Base-by-base conservation (phyloP, 2,113 vertebrate genomes). In the Heterotis niloticus region DNA sequence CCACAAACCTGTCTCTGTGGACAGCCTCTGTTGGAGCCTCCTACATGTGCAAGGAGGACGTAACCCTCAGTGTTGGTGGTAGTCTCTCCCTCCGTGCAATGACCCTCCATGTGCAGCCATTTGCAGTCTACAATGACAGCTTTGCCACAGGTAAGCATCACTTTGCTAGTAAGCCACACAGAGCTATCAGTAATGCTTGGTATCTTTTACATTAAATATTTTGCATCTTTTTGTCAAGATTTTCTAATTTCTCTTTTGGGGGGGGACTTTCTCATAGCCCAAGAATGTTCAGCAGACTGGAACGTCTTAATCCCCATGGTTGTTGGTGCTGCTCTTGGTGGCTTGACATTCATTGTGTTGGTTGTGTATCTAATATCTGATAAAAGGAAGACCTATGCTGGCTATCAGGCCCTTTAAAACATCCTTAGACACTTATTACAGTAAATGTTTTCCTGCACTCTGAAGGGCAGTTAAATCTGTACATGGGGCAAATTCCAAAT, bases 261-360 rank as follows among this genome's bases (percentile, higher is more conserved):
- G 9, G 28, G 64, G 10, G 10, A 20, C 11, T 29, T 11, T 34
- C 1, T 28, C 67, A 93, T 96, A 99, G 97, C 97, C 84, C 91
- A 95, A 90, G 95, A 98, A 91, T 98, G 96, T 92, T 92, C 93
- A 84, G 80, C 96, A 95, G 96, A 97, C 94, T 90, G 94, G 94
- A 93, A 90, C 95, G 92, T 98, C 94, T 93, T 99, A 93, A 95
- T 99, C 90, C 96, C 97, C 90, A 93, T 99, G 94, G 90, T 97
- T 97, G 96, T 98, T 93, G 96, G 96, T 87, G 94, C 96, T 88
- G 92, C 95, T 86, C 95, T 99, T 93, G 94, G 94, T 87, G 95
- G 92, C 93, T 94, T 99, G 94, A 97, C 99, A 95, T 86, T 96
- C 82, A 91, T 98, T 94, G 96, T 98, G 92, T 94, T 98, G 90